phyloP scores from a whole-genome alignment of 2,113 vertebrate genomes.

The Nerophis lumbriciformis region DNA sequence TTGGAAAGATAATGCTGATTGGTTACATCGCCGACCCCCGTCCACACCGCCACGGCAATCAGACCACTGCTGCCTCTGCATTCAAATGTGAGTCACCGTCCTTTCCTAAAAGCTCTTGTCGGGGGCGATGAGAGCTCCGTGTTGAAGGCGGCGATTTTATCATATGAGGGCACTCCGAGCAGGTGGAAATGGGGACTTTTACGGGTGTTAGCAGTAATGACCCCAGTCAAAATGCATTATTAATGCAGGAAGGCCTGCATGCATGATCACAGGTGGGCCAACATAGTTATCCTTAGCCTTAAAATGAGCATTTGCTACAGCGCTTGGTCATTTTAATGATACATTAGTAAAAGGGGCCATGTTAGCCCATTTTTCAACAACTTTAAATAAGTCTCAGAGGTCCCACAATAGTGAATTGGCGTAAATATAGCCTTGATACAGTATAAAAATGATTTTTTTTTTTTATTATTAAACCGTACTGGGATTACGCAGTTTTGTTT shows the following conservation, averaged over 20 bases:
- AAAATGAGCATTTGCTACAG: neutral
- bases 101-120: conserved; percentile 38
- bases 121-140: conserved; percentile 38
- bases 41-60: conserved; percentile 21
- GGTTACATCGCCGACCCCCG: neutral
- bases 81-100: conserved; percentile 38
- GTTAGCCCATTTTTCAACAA: too few species aligned
- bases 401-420: too few species aligned
- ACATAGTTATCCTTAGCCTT: neutral
- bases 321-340: conserved; percentile 24
- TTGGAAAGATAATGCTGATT: conserved; percentile 1
- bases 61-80: conserved; percentile 45
- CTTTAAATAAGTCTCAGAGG: too few species aligned
- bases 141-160: conserved; percentile 30
- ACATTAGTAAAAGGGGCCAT: conserved; percentile 20
- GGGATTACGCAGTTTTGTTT: too few species aligned
- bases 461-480: too few species aligned
- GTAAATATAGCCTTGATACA: too few species aligned
- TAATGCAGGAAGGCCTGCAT: conserved; percentile 18
- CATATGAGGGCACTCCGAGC: conserved; percentile 15
- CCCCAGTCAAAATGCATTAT: conserved; percentile 12
- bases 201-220: conserved; percentile 28
- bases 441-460: too few species aligned
- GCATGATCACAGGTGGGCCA: neutral
- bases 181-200: conserved; percentile 17